Percentiles rank a stretch among this genome's conserved stretches.
phyloP scores from a whole-genome alignment of 2,113 vertebrate species.

The Salminus brasiliensis region DNA sequence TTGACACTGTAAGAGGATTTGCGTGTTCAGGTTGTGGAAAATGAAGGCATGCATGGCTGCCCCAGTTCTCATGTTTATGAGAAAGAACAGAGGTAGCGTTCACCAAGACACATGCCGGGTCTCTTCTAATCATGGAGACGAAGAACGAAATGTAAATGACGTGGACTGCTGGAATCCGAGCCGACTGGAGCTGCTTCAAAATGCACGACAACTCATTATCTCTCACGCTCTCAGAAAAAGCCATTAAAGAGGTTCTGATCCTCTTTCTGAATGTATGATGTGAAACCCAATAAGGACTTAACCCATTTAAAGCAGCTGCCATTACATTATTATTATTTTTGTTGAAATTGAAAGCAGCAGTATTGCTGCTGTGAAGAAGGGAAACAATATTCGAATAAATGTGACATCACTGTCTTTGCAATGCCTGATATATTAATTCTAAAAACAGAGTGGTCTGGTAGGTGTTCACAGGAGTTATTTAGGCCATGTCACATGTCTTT shows the following conservation, averaged over 20 bases:
- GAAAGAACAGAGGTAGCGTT: neutral
- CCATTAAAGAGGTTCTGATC: neutral
- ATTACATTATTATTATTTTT: too few species aligned
- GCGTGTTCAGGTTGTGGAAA: neutral
- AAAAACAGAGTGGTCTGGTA: too few species aligned
- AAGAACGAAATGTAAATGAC: neutral
- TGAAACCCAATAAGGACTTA: neutral
- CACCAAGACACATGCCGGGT: neutral
- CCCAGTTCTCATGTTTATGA: neutral
- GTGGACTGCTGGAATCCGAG: neutral
- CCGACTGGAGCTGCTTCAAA: neutral
- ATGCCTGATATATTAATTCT: too few species aligned
- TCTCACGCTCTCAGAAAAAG: neutral
- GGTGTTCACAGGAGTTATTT: too few species aligned
- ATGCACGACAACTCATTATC: neutral
- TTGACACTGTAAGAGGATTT: neutral
- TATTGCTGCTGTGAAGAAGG: too few species aligned
- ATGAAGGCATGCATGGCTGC: neutral
- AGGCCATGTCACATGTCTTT: too few species aligned
- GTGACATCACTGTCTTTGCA: too few species aligned
- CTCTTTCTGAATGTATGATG: neutral
- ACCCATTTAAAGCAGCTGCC: too few species aligned
- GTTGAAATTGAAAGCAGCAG: too few species aligned
- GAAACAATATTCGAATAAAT: too few species aligned
- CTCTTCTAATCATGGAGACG: neutral